phyloP scores from a whole-genome alignment of 92 coral and sea anemone species.

The Parazoanthus darwini region DNA sequence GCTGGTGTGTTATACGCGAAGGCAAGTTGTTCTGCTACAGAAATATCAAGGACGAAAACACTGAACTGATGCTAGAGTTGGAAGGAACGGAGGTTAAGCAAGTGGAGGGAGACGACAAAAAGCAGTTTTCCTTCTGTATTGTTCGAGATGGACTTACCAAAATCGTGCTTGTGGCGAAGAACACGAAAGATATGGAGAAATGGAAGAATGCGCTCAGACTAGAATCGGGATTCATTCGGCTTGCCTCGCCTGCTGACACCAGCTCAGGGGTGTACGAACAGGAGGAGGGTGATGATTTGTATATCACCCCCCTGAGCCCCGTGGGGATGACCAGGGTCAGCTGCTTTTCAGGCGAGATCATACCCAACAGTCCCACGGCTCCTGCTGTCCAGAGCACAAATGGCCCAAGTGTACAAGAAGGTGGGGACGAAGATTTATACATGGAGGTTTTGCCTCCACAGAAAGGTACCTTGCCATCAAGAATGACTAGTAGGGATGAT shows the following conservation, averaged over 20 bases:
- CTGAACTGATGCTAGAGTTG: slow-evolving; percentile 73
- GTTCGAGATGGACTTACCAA: slow-evolving; percentile 68
- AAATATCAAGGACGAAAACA: slow-evolving; percentile 75
- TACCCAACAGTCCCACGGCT: slow-evolving; percentile 6
- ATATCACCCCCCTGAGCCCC: slow-evolving; percentile 70
- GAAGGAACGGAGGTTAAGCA: slow-evolving; percentile 75
- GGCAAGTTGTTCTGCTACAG: slow-evolving; percentile 85
- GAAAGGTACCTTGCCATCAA: slow-evolving; percentile 2
- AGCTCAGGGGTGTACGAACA: slow-evolving; percentile 81
- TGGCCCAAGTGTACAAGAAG: slow-evolving; percentile 42
- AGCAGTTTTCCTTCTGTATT: slow-evolving; percentile 71
- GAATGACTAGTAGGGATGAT: slow-evolving; percentile 58
- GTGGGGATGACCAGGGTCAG: slow-evolving; percentile 58
- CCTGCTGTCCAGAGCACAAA: slow-evolving; percentile 28
- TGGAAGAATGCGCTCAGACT: slow-evolving; percentile 87
- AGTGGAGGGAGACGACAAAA: slow-evolving; percentile 61
- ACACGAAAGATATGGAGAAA: slow-evolving; percentile 74
- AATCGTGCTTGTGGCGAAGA: slow-evolving; percentile 72
- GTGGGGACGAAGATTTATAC: slow-evolving; percentile 54
- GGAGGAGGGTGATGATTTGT: slow-evolving; percentile 77
- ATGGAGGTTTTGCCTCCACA: slow-evolving; percentile 57
- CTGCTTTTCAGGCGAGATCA: slow-evolving; percentile 19
- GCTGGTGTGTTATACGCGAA: slow-evolving; percentile 90
- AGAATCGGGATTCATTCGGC: slow-evolving; percentile 83
- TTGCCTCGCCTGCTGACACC: slow-evolving; percentile 73